Base-by-base conservation (phyloP, 35 echinoderm and acorn worm species). In the Amphiura filiformis region DNA sequence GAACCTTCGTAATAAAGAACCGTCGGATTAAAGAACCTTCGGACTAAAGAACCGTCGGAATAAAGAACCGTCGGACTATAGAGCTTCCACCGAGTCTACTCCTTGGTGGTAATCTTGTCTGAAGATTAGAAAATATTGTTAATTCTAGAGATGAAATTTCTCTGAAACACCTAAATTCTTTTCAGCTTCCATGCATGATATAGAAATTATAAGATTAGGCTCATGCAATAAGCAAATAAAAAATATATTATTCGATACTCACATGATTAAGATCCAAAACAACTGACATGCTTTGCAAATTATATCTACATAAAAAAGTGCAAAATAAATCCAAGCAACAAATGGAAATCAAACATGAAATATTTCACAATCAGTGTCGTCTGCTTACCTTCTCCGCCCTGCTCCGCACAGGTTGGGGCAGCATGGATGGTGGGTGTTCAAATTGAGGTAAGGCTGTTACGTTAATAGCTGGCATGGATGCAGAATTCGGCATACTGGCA, bases 381-480 rank as follows among this genome's bases (percentile, higher is more conserved):
- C 14, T 32, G 44, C 91, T 82, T 82, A 92, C 91, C 91, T 92
- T 92, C 39, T 92, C 91, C 57, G 61, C 87, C 39, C 41, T 92
- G 41, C 78, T 92, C 39, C 57, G 84, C 1, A 56, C 13, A 47
- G 41, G 75, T 61, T 35, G 65, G 78, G 34, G 79, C 65, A 83
- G 91, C 31, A 75, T 70, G 76, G 13, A 83, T 47, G 40, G 81
- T 22, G 81, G 81, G 81, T 49, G 56, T 32, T 47, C 41, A 70
- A 70, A 70, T 70, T 70, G 61, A 2, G 61, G 61, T 70, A 70
- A 70, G 61, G 7, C 61, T 70, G 7, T 5, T 15, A 70, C 7
- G 61, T 70, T 70, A 70, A 70, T 70, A 70, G 61, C 26, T 3
- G 61, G 61, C 61, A 11, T 70, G 61, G 26, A 15, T 11, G 9